Percentiles rank a stretch among this genome's conserved stretches.
Evolutionary conservation across 1,140 invertebrate species (phyloP).

Genomic region (Telenomus remus): DNA sequence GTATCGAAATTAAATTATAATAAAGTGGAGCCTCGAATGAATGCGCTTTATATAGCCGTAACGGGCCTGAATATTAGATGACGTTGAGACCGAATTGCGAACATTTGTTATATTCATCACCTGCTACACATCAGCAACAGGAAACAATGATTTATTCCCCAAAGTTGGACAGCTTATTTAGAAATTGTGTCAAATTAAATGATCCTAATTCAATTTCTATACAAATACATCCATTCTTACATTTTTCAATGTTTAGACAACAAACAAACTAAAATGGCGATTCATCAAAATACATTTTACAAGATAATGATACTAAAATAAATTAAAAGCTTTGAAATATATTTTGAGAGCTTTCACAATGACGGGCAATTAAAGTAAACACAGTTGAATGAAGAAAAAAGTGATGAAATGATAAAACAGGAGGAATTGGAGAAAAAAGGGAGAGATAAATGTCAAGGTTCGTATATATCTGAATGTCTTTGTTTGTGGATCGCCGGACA

Average conservation of each 20-base stretch:
- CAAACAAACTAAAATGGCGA: too few species aligned
- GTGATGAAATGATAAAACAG: constrained; percentile 18
- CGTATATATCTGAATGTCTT: constrained; percentile 40
- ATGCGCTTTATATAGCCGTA: constrained; percentile 32
- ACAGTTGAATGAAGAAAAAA: constrained; percentile 10
- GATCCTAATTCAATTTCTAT: neutral
- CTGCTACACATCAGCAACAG: constrained; percentile 28
- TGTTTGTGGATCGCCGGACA: constrained; percentile 42
- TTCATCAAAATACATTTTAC: too few species aligned
- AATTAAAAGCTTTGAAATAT: too few species aligned
- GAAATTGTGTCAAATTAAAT: neutral
- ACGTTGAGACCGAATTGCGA: constrained; percentile 21
- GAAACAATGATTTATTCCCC: constrained; percentile 32
- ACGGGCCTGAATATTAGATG: constrained; percentile 33
- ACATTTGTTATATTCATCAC: constrained; percentile 40
- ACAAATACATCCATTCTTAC: too few species aligned
- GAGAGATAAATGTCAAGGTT: constrained; percentile 44
- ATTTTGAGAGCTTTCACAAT: neutral
- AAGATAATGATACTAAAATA: too few species aligned
- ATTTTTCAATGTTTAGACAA: too few species aligned
- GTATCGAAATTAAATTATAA: constrained; percentile 44
- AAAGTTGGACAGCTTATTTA: neutral
- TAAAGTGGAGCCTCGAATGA: constrained; percentile 16
- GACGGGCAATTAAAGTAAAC: constrained; percentile 25
- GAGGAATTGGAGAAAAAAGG: constrained; percentile 7